Conservation (phyloP, 2,113 vertebrate species). For the Drymodes brunneopygia region DNA sequence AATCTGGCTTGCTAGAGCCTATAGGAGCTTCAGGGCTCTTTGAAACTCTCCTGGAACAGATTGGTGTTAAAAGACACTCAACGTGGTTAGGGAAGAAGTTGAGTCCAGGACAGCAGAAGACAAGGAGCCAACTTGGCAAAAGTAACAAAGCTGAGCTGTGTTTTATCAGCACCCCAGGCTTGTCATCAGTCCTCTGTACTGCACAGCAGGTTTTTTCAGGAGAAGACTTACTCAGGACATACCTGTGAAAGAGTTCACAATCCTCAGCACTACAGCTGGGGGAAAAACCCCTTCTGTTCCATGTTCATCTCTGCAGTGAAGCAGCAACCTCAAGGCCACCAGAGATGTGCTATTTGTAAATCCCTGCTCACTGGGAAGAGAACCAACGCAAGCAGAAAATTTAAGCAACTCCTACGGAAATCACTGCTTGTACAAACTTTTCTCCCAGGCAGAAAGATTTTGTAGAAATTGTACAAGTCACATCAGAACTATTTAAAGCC, state of each 20-base stretch:
- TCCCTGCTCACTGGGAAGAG: neutral
- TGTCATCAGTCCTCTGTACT: neutral
- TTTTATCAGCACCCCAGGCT: neutral
- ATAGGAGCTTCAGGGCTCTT: neutral
- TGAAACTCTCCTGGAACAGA: neutral
- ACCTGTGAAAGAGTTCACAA: neutral
- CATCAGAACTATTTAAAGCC: neutral
- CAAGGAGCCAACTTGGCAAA: constrained; percentile 7
- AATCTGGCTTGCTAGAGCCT: neutral
- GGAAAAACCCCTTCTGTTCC: neutral
- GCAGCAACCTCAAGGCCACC: neutral
- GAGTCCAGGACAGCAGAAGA: neutral
- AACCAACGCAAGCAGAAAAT: neutral
- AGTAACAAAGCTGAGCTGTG: neutral
- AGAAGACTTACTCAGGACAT: neutral
- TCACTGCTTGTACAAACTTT: neutral
- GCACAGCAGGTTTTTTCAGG: neutral
- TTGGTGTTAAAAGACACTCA: neutral
- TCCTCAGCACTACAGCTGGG: neutral
- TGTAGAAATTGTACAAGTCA: neutral
- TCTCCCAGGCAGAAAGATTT: neutral
- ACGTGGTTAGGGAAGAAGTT: neutral
- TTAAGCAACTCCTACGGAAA: neutral
- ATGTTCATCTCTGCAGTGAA: neutral
- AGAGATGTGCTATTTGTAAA: neutral